These are phyloP conservation scores for Macrosiphum euphorbiae DNA, from an alignment of 2,888 invertebrate species.

Conservation along the genomic window DNA sequence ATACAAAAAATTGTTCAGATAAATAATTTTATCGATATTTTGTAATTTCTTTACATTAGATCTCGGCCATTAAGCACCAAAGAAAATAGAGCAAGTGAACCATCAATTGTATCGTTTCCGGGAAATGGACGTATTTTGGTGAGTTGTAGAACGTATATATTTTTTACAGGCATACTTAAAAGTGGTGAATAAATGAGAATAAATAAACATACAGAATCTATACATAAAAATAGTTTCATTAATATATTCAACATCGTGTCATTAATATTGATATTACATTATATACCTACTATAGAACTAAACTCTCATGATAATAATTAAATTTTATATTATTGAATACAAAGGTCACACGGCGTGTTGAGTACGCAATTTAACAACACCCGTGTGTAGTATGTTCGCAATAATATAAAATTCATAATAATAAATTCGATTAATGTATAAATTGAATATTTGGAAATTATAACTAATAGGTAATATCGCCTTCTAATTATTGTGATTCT, in stretches of 20 bases:
- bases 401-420: background rate
- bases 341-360: background rate
- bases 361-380: conserved; percentile 34
- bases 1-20: background rate
- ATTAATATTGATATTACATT: background rate
- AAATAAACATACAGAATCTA: background rate
- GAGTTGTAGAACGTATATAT: conserved; percentile 69
- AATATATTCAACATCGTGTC: background rate
- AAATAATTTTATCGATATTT: background rate
- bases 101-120: conserved; percentile 83
- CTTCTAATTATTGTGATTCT: background rate
- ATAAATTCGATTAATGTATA: background rate
- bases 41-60: conserved; percentile 72
- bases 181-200: background rate
- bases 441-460: background rate
- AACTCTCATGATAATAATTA: background rate
- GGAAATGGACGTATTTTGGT: conserved; percentile 89
- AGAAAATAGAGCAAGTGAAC: conserved; percentile 80
- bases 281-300: background rate
- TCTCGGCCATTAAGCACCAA: conserved; percentile 85
- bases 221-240: background rate
- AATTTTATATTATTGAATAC: background rate
- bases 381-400: background rate
- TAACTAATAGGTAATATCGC: background rate
- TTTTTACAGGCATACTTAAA: background rate